These are phyloP conservation scores for Chironomus riparius DNA, from an alignment of 2,888 invertebrate genomes.

Conservation along the genomic window DNA sequence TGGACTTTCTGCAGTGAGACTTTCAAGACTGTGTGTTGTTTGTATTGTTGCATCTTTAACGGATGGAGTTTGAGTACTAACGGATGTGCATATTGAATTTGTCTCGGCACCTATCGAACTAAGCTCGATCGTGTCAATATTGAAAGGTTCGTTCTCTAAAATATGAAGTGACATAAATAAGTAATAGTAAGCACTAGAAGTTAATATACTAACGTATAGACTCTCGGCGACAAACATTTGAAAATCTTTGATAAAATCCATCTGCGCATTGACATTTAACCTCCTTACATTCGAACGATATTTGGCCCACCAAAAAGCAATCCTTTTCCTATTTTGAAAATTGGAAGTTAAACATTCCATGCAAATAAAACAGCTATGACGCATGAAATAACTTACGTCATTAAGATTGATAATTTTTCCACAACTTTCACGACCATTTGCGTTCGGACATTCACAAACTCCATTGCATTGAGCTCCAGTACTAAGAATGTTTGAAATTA, in stretches of 20 bases:
- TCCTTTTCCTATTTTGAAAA: constrained; percentile 35
- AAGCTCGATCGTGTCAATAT: constrained; percentile 29
- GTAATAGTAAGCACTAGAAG: background rate
- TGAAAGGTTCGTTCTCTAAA: constrained; percentile 36
- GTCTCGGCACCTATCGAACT: background rate
- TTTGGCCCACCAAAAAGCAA: constrained; percentile 34
- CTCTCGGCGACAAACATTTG: constrained; percentile 42
- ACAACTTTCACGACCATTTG: constrained; percentile 37
- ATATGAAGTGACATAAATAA: background rate
- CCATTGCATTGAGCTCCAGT: constrained; percentile 35
- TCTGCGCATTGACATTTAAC: constrained; percentile 39
- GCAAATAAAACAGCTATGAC: background rate
- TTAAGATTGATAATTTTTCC: constrained; percentile 37
- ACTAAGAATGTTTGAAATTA: background rate
- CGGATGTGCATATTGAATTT: background rate
- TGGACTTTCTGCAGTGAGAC: background rate
- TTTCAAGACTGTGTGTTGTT: constrained; percentile 20
- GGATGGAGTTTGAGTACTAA: constrained; percentile 1
- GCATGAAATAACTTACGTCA: constrained; percentile 28
- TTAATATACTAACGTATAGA: constrained; percentile 36
- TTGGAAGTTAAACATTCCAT: background rate
- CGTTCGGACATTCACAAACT: constrained; percentile 42
- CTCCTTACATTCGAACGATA: constrained; percentile 35
- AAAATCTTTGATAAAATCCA: constrained; percentile 41
- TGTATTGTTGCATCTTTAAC: constrained; percentile 11